Evolutionary conservation across 2,797 vertebrate species (phyloP).

Genomic region (Cynopterus sphinx): DNA sequence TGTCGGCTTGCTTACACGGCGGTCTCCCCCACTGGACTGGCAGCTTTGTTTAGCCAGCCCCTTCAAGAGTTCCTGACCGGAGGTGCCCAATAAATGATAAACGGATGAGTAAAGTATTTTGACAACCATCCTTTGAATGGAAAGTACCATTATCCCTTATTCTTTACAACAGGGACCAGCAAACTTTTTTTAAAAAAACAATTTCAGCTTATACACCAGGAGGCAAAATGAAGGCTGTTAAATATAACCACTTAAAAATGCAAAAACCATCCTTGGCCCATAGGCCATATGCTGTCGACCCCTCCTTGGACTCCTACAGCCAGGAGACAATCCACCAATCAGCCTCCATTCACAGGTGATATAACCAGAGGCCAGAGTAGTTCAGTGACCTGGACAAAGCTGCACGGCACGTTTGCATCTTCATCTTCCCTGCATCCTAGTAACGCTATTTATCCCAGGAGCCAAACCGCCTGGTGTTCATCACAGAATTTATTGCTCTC

Average conservation of each 20-base stretch:
- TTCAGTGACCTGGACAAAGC: background rate
- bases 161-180: background rate
- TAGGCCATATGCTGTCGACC: background rate
- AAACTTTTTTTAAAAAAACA: background rate
- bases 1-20: fast-evolving
- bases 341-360: background rate
- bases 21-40: background rate
- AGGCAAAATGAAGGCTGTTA: background rate
- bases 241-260: background rate
- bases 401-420: background rate
- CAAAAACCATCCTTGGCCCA: background rate
- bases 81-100: background rate
- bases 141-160: background rate
- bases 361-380: background rate
- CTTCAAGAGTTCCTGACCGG: background rate
- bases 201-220: background rate
- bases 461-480: background rate
- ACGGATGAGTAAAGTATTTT: background rate
- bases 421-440: background rate
- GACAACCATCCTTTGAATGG: background rate
- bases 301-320: background rate
- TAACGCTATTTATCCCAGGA: background rate
- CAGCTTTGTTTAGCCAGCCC: background rate
- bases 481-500: background rate
- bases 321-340: background rate